phyloP scores from a whole-genome alignment of 2,888 invertebrate genomes.

The Hyposoter dolosus region DNA sequence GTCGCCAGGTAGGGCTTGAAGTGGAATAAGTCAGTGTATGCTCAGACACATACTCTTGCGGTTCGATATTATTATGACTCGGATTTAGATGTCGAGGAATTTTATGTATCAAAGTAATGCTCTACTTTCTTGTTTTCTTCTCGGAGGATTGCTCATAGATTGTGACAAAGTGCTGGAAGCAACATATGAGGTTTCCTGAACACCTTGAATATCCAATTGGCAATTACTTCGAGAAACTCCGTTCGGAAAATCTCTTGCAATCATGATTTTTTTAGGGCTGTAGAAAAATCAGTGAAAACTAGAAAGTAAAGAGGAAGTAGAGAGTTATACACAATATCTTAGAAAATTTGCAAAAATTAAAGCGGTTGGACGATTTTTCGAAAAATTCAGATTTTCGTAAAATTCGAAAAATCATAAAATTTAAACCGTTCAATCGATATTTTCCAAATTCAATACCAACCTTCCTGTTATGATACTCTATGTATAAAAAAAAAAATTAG shows the following conservation, averaged over 20 bases:
- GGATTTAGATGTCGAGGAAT: not conserved
- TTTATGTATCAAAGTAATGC: not conserved
- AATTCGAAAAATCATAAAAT: no score
- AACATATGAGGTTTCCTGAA: not conserved
- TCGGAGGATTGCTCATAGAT: not conserved
- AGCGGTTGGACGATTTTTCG: no score
- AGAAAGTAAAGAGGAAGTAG: no score
- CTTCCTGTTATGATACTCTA: no score
- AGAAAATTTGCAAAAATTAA: no score
- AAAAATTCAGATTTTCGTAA: no score
- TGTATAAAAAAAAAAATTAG: no score
- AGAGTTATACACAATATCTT: no score
- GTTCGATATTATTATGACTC: not conserved
- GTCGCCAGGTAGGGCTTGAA: not conserved
- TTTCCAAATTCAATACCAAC: no score
- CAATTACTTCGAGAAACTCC: not conserved
- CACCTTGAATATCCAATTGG: not conserved
- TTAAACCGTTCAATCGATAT: no score
- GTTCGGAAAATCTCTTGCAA: not conserved
- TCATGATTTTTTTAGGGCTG: not conserved
- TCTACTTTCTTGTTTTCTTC: not conserved
- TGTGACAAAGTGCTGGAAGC: not conserved
- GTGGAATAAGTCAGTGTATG: slow-evolving; percentile 39
- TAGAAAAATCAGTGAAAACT: not conserved
- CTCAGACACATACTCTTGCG: slow-evolving; percentile 29